Evolutionary conservation across 2,113 vertebrate species (phyloP), one percentile per base, ranked within the genome.

Genomic region (Xenopus laevis): DNA sequence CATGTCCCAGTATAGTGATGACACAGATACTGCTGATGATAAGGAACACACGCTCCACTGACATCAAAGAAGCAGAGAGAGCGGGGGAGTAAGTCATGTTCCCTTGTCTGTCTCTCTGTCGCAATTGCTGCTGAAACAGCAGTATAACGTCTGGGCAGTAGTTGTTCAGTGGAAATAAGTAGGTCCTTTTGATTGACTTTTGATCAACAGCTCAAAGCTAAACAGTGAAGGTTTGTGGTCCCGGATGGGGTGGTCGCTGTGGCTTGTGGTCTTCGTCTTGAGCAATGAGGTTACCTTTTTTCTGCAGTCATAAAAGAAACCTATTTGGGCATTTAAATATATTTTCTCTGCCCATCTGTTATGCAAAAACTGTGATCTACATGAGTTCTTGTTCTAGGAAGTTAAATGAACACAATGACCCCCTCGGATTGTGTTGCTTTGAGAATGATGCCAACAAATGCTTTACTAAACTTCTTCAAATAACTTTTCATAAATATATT

Each of bases 21-120:
- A 76, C 66, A 69, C 73, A 76, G 73, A 76, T 76, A 69, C 66
- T 33, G n/a, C 10, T 50, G 30, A 57, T 23, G 73, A 76, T 76
- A 76, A 76, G 59, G 45, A 47, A 46, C 17, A 76, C 63, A 62
- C 12, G 46, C 57, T 69, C 66, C 73, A 76, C 69, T 63, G 46
- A 52, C 73, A 62, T 76, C 58, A 69, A 69, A 76, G 30, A 55
- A 67, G n/a, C 33, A 65, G 8, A 46, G 18, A 21, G 2, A 40
- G 46, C 17, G 65, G 73, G 66, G 73, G 73, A 69, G 73, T 68
- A 4, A 21, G 8, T 67, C 50, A n/a, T 33, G 16, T 69, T 68
- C 59, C 59, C 65, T 11, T 40, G 23, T 20, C 50, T 9, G 4
- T 62, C 44, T 61, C 33, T 4, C 9, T 68, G 23, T 59, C 13